A percentile compares a stretch with the other conserved stretches of the same genome.
Conservation (phyloP, 2,797 vertebrate species). For the Lacerta agilis region DNA sequence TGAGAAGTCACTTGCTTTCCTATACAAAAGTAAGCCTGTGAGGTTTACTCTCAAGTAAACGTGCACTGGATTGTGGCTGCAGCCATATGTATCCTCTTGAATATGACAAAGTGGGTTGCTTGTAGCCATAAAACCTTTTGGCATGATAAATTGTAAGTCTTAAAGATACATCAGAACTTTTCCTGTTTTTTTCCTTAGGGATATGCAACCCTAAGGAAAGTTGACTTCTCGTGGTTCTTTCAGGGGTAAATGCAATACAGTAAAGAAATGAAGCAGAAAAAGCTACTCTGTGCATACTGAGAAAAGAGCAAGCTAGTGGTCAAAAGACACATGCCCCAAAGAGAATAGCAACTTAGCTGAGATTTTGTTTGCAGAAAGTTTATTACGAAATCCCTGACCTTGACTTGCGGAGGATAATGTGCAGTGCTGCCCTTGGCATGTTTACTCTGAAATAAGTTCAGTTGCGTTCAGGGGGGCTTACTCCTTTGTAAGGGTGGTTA, state of each 20-base stretch:
- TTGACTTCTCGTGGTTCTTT: background rate
- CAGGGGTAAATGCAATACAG: background rate
- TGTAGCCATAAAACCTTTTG: background rate
- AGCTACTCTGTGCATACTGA: background rate
- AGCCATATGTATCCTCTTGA: background rate
- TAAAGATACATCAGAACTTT: background rate
- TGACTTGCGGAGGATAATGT: constrained; percentile 1
- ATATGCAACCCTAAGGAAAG: background rate
- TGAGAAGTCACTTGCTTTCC: background rate
- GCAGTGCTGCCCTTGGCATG: too few relatives aligned
- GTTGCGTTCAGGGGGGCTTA: background rate
- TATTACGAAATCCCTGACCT: background rate
- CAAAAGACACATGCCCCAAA: background rate
- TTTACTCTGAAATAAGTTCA: background rate
- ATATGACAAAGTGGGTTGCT: background rate
- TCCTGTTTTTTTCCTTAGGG: background rate
- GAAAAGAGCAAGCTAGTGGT: background rate
- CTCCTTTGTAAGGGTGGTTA: background rate
- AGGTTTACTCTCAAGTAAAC: background rate
- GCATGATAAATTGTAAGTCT: background rate
- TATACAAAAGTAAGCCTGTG: background rate
- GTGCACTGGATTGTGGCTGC: too few relatives aligned
- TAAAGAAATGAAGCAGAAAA: background rate
- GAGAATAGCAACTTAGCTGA: background rate
- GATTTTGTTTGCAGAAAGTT: background rate